Base-by-base conservation (phyloP, 2,113 vertebrate genomes). In the Enhydra lutris region DNA sequence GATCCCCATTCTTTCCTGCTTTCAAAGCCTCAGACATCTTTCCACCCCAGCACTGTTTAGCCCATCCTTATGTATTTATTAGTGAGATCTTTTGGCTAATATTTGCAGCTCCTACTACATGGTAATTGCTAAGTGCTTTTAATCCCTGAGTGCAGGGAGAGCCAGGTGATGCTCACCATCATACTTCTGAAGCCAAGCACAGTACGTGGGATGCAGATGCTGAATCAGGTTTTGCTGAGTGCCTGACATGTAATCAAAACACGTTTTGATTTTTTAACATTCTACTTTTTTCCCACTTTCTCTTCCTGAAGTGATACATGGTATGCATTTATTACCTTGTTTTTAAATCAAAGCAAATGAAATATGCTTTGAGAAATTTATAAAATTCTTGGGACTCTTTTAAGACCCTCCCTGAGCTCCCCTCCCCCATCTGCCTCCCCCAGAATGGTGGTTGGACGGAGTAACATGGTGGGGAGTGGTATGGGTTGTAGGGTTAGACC, bases 401-500 rank as follows among this genome's bases (percentile, higher is more conserved):
- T 63, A 39, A 47, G 65, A 61, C 34, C 52, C 52, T 61, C 59
- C 24, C 8, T 26, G 24, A 61, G 24, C 24, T 12, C 23, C 10
- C 45, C 17, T n/a, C 8, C 11, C 59, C 10, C 24, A 12, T 26
- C 24, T 61, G 10, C 59, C 59, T 26, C 4, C 57, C 24, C 12
- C 7, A 5, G 34, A 15, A 34, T 42, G 15, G 24, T 2, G 26
- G 4, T 3, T 50, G 47, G 39, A 63, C 4, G 34, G 34, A 47
- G 20, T 10, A 45, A 47, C 3, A 61, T n/a, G 4, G 23, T 47
- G 8, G 18, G 3, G n/a, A 26, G 24, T 1, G 1, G 8, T 59
- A 9, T 34, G 55, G 39, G 21, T 9, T 82, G 63, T 23, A 20
- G 69, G 74, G 6, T 3, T 1, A 20, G 50, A 42, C 42, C 20